Evolutionary conservation across 2,797 vertebrate genomes (phyloP), one percentile per base, ranked within the genome.

Genomic region (Lepidocolaptes lacrymiger): DNA sequence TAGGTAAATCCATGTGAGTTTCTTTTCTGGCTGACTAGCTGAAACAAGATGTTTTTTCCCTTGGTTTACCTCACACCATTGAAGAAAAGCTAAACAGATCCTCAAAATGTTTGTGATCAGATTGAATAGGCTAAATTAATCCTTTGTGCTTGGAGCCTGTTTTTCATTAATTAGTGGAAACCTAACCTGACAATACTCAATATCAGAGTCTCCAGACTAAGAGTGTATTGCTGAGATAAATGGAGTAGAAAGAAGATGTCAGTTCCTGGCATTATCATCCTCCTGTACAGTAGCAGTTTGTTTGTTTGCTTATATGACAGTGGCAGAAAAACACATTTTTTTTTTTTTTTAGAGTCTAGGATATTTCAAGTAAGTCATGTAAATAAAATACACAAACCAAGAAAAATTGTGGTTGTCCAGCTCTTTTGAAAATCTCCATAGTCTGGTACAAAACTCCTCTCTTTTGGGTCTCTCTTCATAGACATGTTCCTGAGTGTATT

Each of bases 141-240:
- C 87, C 89, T 95, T 95, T 95, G 93, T 96, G 89, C 85, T 95
- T 93, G 59, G 85, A 90, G 92, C 63, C 63, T 92, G 93, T 88
- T 96, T 96, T 91, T 94, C 93, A 87, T 93, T 95, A 96, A 86
- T 94, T 91, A 96, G 89, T 86, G 56, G 94, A 95, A 95, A 95
- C 85, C 48, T 66, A 96, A 91, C 76, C 93, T 82, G 79, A 93
- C 95, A 95, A 91, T 82, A 81, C 78, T 91, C 94, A 95, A 85
- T 95, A 96, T 94, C 94, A 88, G 88, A 95, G 63, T 76, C 83
- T 91, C 74, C 96, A 92, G 95, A 88, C 73, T 75, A 84, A 93
- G 79, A 88, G 89, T 92, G 94, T 41, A 68, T 81, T 81, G 55
- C 88, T 71, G 87, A 96, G 94, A 96, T 92, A 96, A 97, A 96